Conservation (phyloP, 1,140 invertebrate genomes). For the Lepidurus arcticus region DNA sequence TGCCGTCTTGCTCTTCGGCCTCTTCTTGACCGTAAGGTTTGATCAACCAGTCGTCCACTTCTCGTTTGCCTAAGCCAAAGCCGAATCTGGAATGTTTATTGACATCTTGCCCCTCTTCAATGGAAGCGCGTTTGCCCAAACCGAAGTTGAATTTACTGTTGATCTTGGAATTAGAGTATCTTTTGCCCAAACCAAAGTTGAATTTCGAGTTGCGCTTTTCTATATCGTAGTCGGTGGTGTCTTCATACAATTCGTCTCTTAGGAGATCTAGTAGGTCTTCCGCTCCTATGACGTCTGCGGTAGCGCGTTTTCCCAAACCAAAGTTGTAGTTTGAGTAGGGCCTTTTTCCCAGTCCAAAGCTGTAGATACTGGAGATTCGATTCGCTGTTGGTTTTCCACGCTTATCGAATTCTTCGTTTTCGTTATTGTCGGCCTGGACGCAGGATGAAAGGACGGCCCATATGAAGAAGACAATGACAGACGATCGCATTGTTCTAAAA, state of each 20-base stretch:
- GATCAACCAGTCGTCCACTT: neutral
- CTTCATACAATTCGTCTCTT: neutral
- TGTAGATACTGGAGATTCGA: neutral
- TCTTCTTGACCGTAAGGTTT: neutral
- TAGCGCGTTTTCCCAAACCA: neutral
- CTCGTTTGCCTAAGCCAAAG: neutral
- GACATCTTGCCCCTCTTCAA: neutral
- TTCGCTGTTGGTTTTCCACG: neutral
- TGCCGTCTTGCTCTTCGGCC: neutral
- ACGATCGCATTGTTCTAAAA: constrained; percentile 4
- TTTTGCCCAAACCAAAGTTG: neutral
- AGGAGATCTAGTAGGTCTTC: neutral
- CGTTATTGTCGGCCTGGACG: neutral
- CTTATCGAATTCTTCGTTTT: neutral
- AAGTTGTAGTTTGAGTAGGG: constrained; percentile 2
- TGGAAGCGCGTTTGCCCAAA: neutral
- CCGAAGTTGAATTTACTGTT: neutral
- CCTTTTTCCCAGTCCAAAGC: neutral
- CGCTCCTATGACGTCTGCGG: neutral
- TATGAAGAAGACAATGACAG: neutral
- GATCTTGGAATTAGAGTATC: neutral
- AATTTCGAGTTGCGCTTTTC: neutral
- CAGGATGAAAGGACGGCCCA: neutral
- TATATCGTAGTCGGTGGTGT: neutral
- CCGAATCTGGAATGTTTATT: neutral